phyloP scores from a whole-genome alignment of 2,888 invertebrate genomes.

The Rosalia funebris region DNA sequence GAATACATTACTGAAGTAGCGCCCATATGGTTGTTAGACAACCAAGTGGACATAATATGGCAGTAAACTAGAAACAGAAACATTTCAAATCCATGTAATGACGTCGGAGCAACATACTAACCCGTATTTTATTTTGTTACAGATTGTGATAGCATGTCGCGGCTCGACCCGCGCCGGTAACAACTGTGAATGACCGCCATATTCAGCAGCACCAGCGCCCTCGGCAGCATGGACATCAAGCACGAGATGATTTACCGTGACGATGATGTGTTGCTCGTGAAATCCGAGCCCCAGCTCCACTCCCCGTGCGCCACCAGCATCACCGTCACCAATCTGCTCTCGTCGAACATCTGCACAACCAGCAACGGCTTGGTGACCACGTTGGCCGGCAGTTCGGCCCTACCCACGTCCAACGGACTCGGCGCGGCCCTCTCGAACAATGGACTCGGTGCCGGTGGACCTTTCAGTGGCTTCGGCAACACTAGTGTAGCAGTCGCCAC shows the following conservation, averaged over 20 bases:
- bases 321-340: conserved; percentile 48
- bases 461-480: conserved; percentile 47
- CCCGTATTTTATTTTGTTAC: no score
- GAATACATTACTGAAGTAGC: no score
- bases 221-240: conserved; percentile 70
- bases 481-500: conserved; percentile 53
- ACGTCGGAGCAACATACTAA: no score
- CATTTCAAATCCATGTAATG: no score
- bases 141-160: conserved; percentile 61
- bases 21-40: no score
- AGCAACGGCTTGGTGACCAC: conserved; percentile 57
- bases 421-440: conserved; percentile 46
- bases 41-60: no score
- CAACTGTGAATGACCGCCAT: conserved; percentile 54
- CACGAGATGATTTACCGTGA: conserved; percentile 73
- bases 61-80: no score
- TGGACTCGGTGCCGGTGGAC: conserved; percentile 50
- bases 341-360: conserved; percentile 49
- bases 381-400: conserved; percentile 57
- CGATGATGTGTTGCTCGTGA: conserved; percentile 64
- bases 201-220: conserved; percentile 46
- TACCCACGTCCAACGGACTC: conserved; percentile 44
- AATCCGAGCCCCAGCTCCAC: conserved; percentile 63
- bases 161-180: conserved; percentile 51
- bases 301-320: conserved; percentile 53